Evolutionary conservation across 2,888 invertebrate species (phyloP), one percentile per base, ranked within the genome.

Genomic region (Oligia latruncula): DNA sequence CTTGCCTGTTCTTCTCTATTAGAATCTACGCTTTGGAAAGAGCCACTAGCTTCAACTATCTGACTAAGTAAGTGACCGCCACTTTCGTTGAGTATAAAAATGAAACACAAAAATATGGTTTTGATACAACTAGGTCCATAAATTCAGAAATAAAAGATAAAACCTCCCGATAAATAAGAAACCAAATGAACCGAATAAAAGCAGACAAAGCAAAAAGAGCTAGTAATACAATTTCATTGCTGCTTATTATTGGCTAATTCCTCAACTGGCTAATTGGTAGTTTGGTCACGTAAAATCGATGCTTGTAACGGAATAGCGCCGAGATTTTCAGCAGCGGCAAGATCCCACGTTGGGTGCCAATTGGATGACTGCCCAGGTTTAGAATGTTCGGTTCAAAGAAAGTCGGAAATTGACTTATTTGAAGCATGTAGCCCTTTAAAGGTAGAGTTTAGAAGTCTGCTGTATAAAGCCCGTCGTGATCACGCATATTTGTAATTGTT

Each of bases 341-440:
- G 80, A 77, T 49, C 75, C 80, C 83, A 82, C 52, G 82, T 67
- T 85, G 87, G 88, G 81, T 65, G 90, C 90, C 89, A 89, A 87
- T 89, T 90, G 86, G 90, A 87, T 71, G 62, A 58, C 55, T 86
- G 89, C 89, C 90, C 89, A 81, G 71, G 46, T 65, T 76, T 70
- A 70, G 81, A 80, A 85, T 80, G 66, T 76, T 80, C 68, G 80
- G 68, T 70, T 71, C 70, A 77, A 80, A 78, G 85, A 78, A 79
- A 83, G 81, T 78, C 70, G 88, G 67, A 83, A 89, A 89, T 89
- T 88, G 83, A 89, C 78, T 88, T 85, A 87, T 85, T 80, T 77
- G 71, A 85, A 88, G 65, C 82, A 40, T 87, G 77, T 74, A 73
- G 43, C 49, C 81, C 29, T 70, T 70, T 80, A 77, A 77, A 40